A percentile compares a stretch with the other conserved stretches of the same genome.
Conservation (phyloP, 2,113 vertebrate species). For the Oxyruncus cristatus region DNA sequence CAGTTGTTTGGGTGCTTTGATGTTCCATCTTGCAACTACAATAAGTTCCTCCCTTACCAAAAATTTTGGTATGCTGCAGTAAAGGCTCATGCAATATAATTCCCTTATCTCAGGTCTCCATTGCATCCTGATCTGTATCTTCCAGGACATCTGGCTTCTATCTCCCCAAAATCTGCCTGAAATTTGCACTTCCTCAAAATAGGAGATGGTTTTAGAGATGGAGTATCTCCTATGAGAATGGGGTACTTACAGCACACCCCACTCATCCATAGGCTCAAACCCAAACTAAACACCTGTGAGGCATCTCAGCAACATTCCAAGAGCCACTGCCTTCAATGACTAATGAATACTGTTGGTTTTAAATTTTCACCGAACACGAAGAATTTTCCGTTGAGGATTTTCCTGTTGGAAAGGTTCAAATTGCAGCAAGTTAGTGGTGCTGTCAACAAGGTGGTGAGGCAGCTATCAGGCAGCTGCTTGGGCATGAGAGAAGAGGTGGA, state of each 20-base stretch:
- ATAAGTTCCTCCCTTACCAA: background rate
- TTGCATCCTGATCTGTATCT: background rate
- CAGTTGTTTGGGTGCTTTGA: background rate
- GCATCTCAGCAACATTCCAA: background rate
- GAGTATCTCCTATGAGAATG: fast-evolving
- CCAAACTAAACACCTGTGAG: background rate
- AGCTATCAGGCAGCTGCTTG: background rate
- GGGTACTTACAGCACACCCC: background rate
- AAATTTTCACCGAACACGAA: background rate
- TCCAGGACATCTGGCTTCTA: background rate
- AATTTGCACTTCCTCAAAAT: background rate
- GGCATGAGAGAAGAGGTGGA: background rate
- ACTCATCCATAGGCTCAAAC: background rate
- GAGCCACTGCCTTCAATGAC: background rate
- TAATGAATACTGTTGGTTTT: background rate
- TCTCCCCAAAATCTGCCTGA: background rate
- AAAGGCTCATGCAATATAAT: background rate
- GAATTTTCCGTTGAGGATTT: background rate
- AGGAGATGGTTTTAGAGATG: background rate
- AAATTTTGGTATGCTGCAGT: background rate
- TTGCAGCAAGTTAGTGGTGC: background rate
- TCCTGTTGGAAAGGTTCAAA: background rate
- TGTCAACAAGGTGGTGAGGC: background rate
- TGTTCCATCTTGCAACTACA: background rate
- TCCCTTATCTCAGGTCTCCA: background rate